phyloP scores from a whole-genome alignment of 2,888 invertebrate species.

The Amphipoea lucens region DNA sequence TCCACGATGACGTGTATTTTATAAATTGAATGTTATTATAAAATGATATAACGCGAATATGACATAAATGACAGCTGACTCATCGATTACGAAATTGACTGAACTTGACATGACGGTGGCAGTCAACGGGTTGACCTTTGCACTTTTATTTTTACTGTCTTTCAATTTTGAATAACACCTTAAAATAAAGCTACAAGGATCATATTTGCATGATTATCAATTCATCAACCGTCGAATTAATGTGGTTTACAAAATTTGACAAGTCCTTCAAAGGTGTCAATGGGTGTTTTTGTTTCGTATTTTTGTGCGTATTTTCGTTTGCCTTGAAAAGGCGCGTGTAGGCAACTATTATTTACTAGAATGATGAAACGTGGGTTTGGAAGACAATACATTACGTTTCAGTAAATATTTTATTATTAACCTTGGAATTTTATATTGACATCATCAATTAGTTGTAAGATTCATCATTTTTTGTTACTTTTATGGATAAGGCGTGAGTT shows the following conservation, averaged over 20 bases:
- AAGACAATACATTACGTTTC: slow-evolving; percentile 59
- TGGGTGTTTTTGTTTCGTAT: slow-evolving; percentile 56
- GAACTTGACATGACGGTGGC: slow-evolving; percentile 64
- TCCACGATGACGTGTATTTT: slow-evolving; percentile 55
- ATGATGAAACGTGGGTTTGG: slow-evolving; percentile 56
- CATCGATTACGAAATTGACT: slow-evolving; percentile 52
- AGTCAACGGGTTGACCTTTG: slow-evolving; percentile 54
- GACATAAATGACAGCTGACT: slow-evolving; percentile 61
- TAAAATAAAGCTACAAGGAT: slow-evolving; percentile 1
- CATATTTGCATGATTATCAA: slow-evolving; percentile 8
- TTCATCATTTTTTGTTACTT: slow-evolving; percentile 39
- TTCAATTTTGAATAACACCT: neutral
- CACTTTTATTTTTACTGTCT: slow-evolving; percentile 20
- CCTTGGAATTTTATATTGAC: slow-evolving; percentile 61
- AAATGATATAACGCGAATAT: slow-evolving; percentile 62
- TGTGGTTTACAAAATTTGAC: slow-evolving; percentile 41
- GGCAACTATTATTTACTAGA: slow-evolving; percentile 38
- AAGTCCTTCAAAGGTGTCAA: slow-evolving; percentile 79
- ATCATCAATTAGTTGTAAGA: slow-evolving; percentile 54
- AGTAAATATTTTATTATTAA: slow-evolving; percentile 43
- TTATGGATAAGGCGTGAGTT: slow-evolving; percentile 34
- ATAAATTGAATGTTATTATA: slow-evolving; percentile 44
- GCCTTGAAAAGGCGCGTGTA: slow-evolving; percentile 33
- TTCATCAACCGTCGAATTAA: slow-evolving; percentile 13
- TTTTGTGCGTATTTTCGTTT: slow-evolving; percentile 34